Evolutionary conservation across 2,113 vertebrate species (phyloP), one percentile per base, ranked within the genome.

Genomic region (Tor tambroides): DNA sequence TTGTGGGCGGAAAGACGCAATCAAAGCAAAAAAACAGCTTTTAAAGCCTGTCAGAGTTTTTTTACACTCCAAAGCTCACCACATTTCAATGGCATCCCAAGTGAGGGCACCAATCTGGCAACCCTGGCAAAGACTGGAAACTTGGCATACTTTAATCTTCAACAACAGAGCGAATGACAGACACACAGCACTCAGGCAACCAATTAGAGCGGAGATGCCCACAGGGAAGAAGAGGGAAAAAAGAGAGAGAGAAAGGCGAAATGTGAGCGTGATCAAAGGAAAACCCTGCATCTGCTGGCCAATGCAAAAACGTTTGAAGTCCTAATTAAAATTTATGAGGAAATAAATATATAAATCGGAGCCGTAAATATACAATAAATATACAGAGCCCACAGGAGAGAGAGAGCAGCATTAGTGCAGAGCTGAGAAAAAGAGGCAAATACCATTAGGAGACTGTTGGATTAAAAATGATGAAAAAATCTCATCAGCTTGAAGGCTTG

Each of bases 231-330:
- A 89, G 88, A 21, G n/a, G 84, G 82, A 17, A 79, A 89, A 82
- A 32, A 87, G 11, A 41, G 56, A 35, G 38, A 28, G 46, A 26
- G 63, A 86, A 87, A 91, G 74, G 59, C 77, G 17, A 80, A 87
- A 90, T 92, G 92, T 92, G 91, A 91, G 75, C 90, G 74, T 91
- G 92, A 95, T 95, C 94, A 95, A 95, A 95, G 92, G 86, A 83
- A 91, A 87, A 91, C 90, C 88, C 88, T 84, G 90, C 89, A 90
- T 88, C 87, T 87, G 90, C 89, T 86, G 79, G 91, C 88, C 80
- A 79, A 59, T 88, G 89, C 86, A 86, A 61, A 79, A 91, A 89
- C 89, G 88, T 95, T 94, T 95, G 92, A 95, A 95, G 93, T 95
- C 87, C 90, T 93, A 92, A 93, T 94, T 94, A 93, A 93, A 95